Evolutionary conservation across 2,888 invertebrate genomes (phyloP).

Genomic region (Acrobasis suavella): DNA sequence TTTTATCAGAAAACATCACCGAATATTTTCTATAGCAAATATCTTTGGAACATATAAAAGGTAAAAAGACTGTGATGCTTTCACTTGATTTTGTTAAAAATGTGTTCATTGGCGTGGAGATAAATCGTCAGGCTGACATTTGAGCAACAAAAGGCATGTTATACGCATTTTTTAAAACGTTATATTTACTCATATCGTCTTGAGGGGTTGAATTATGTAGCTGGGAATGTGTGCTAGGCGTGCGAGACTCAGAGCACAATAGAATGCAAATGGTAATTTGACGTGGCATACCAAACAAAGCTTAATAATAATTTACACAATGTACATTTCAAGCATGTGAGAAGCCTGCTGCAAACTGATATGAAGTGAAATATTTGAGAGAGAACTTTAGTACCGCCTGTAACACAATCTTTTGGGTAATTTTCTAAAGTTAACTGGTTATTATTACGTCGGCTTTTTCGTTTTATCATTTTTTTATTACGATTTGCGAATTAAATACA

Average conservation of each 20-base stretch:
- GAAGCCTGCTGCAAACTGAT: conserved; percentile 20
- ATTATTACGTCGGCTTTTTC: neutral
- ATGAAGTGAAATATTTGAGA: conserved; percentile 19
- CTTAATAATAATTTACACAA: conserved; percentile 25
- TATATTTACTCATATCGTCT: conserved; percentile 62
- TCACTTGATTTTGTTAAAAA: conserved; percentile 66
- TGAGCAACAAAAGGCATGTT: conserved; percentile 72
- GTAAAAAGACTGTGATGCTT: conserved; percentile 63
- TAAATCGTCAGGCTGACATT: conserved; percentile 71
- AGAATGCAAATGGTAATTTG: conserved; percentile 55
- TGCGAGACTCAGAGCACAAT: conserved; percentile 47
- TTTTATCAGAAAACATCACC: conserved; percentile 62
- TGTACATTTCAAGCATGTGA: conserved; percentile 21
- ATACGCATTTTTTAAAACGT: conserved; percentile 57
- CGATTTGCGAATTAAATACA: no score
- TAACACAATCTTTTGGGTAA: conserved; percentile 16
- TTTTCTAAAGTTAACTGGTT: neutral
- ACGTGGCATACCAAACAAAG: conserved; percentile 42
- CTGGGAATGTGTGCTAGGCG: conserved; percentile 59
- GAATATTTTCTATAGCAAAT: conserved; percentile 56
- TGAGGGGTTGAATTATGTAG: conserved; percentile 68
- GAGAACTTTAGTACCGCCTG: conserved; percentile 19
- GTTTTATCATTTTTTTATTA: neutral
- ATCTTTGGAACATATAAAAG: conserved; percentile 53
- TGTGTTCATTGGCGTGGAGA: conserved; percentile 72